phyloP scores from a whole-genome alignment of 2,888 invertebrate genomes.

The Dryomyza anilis region DNA sequence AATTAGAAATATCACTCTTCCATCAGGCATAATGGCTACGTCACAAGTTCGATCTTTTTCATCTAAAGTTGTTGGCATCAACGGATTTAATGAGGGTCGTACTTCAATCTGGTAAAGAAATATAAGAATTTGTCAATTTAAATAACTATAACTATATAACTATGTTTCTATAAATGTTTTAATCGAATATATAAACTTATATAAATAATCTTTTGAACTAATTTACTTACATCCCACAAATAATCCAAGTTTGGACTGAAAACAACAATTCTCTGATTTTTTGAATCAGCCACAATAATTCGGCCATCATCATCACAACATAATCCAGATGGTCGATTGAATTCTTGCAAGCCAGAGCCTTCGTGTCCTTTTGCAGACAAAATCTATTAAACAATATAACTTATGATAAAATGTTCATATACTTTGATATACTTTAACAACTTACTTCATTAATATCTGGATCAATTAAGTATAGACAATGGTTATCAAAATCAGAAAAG shows the following conservation, averaged over 20 bases:
- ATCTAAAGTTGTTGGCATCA: slow-evolving; percentile 62
- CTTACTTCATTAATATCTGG: slow-evolving; percentile 69
- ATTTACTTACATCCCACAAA: slow-evolving; percentile 65
- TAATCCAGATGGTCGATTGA: slow-evolving; percentile 80
- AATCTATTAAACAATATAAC: slow-evolving; percentile 37
- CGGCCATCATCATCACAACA: slow-evolving; percentile 86
- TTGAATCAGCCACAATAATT: slow-evolving; percentile 89
- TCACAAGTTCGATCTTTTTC: slow-evolving; percentile 91
- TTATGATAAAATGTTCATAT: no score
- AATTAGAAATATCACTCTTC: slow-evolving; percentile 68
- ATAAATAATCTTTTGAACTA: no score
- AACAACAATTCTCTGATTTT: slow-evolving; percentile 80
- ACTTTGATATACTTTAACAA: no score
- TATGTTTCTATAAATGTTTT: no score
- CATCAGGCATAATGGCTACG: slow-evolving; percentile 74
- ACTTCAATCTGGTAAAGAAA: slow-evolving; percentile 57
- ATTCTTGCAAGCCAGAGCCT: slow-evolving; percentile 69
- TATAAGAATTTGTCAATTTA: no score
- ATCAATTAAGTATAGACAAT: slow-evolving; percentile 82
- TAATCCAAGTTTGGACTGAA: slow-evolving; percentile 67
- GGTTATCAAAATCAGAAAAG: slow-evolving; percentile 95
- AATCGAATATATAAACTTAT: no score
- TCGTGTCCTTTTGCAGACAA: slow-evolving; percentile 69
- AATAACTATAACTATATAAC: no score
- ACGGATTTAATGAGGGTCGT: slow-evolving; percentile 57